A percentile compares a stretch with the other conserved stretches of the same genome.
These are phyloP conservation scores for Drosophila ercepeae DNA, from an alignment of 1,140 invertebrate genomes.

Conservation along the genomic window DNA sequence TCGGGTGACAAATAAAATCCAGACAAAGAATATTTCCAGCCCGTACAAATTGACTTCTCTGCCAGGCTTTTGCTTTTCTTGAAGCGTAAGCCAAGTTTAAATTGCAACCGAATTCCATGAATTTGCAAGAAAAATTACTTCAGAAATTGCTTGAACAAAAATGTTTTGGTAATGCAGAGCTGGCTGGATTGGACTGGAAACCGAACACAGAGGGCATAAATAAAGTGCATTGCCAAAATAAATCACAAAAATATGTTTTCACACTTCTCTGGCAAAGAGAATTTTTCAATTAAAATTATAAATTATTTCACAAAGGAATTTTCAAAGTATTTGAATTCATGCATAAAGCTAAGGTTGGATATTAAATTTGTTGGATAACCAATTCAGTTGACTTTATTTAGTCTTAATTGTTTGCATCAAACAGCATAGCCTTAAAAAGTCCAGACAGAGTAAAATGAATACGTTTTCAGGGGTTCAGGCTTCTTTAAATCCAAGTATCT, in stretches of 20 bases:
- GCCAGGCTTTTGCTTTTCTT: slow-evolving; percentile 8
- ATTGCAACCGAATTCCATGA: slow-evolving; percentile 13
- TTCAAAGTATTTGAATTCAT: not conserved
- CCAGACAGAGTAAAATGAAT: not conserved
- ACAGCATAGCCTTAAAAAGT: slow-evolving; percentile 8
- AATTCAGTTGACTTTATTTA: not conserved
- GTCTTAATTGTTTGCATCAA: slow-evolving; percentile 7
- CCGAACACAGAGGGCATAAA: slow-evolving; percentile 16
- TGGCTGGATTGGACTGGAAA: not conserved
- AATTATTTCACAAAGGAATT: not conserved
- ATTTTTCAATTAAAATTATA: slow-evolving; percentile 31
- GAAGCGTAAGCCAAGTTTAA: slow-evolving; percentile 1
- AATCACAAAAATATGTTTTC: slow-evolving; percentile 32
- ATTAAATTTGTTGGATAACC: too few species aligned
- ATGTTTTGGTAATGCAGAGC: slow-evolving; percentile 4
- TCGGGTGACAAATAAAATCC: slow-evolving; percentile 30
- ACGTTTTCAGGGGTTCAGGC: not conserved
- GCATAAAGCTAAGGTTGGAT: too few species aligned
- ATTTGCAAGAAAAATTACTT: slow-evolving; percentile 17
- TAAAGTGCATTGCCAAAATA: slow-evolving; percentile 19
- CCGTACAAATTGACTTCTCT: slow-evolving; percentile 13
- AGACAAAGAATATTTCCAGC: slow-evolving; percentile 3
- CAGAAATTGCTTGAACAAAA: slow-evolving; percentile 5
- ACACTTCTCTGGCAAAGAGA: not conserved
- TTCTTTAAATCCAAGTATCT: slow-evolving; percentile 18